Conservation (phyloP, 2,888 invertebrate genomes). For the Scaptomyza flava region DNA sequence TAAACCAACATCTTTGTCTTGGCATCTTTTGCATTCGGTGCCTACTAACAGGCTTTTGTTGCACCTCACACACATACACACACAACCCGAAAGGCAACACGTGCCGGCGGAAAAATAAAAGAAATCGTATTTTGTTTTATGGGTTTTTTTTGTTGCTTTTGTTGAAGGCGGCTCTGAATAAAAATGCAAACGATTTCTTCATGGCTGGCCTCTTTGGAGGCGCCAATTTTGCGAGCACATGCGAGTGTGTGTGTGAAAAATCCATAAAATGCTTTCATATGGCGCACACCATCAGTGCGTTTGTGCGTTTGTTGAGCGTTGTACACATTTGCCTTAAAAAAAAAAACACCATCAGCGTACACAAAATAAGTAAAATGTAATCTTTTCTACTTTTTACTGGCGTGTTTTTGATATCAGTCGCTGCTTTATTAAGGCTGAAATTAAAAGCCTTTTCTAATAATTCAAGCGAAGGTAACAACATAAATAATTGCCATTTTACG, state of each 20-base stretch:
- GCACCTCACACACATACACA: conserved; percentile 14
- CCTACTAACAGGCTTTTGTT: conserved; percentile 22
- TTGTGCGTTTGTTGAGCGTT: conserved; percentile 42
- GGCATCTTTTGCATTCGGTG: conserved; percentile 24
- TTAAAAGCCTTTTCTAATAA: conserved; percentile 36
- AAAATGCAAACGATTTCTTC: conserved; percentile 50
- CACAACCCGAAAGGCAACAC: conserved; percentile 22
- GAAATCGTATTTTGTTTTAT: conserved; percentile 64
- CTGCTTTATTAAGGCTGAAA: conserved; percentile 47
- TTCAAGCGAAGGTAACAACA: conserved; percentile 9
- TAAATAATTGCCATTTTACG: conserved; percentile 37
- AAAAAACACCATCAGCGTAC: neutral
- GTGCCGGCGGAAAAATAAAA: conserved; percentile 30
- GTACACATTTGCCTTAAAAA: conserved; percentile 39
- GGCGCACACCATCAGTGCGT: conserved; percentile 16
- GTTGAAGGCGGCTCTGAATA: conserved; percentile 6
- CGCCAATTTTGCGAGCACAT: conserved; percentile 17
- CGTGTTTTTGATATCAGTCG: conserved; percentile 39
- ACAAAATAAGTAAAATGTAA: conserved; percentile 24
- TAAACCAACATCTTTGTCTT: conserved; percentile 1
- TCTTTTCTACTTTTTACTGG: conserved; percentile 40
- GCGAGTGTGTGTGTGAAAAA: conserved; percentile 26
- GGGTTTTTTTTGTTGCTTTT: conserved; percentile 29
- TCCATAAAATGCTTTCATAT: conserved; percentile 58
- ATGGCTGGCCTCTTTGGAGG: conserved; percentile 10